Evolutionary conservation across 2,797 vertebrate species (phyloP).

Genomic region (Gymnothorax reevesii): DNA sequence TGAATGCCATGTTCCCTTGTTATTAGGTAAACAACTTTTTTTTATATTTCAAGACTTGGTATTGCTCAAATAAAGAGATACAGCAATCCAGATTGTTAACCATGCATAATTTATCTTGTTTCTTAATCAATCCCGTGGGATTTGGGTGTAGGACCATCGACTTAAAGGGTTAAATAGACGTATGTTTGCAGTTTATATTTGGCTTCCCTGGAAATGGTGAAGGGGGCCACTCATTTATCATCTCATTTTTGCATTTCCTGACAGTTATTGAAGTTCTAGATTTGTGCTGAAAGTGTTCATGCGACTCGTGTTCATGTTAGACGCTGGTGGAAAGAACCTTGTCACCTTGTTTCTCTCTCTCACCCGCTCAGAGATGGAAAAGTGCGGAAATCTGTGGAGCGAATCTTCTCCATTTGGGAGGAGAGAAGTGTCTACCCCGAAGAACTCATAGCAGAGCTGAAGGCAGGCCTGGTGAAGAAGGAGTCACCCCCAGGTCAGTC

Average conservation of each 20-base stretch:
- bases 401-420: conserved; percentile 97
- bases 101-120: too few relatives aligned
- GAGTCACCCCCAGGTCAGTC: conserved; percentile 49
- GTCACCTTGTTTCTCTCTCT: not conserved
- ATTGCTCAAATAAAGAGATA: too few relatives aligned
- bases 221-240: not conserved
- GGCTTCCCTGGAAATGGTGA: not conserved
- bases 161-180: too few relatives aligned
- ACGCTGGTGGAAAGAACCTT: not conserved
- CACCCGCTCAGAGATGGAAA: conserved; percentile 84
- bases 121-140: too few relatives aligned
- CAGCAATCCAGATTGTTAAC: too few relatives aligned
- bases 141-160: too few relatives aligned
- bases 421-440: conserved; percentile 93
- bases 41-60: too few relatives aligned
- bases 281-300: not conserved
- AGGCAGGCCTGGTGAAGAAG: conserved; percentile 81
- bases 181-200: not conserved
- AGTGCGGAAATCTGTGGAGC: conserved; percentile 89
- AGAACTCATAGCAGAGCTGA: conserved; percentile 85
- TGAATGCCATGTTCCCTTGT: too few relatives aligned
- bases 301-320: not conserved
- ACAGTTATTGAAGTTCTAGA: not conserved
- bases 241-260: not conserved
- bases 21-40: too few relatives aligned